These are phyloP conservation scores for Ips typographus DNA, from an alignment of 1,140 invertebrate species.

Conservation along the genomic window DNA sequence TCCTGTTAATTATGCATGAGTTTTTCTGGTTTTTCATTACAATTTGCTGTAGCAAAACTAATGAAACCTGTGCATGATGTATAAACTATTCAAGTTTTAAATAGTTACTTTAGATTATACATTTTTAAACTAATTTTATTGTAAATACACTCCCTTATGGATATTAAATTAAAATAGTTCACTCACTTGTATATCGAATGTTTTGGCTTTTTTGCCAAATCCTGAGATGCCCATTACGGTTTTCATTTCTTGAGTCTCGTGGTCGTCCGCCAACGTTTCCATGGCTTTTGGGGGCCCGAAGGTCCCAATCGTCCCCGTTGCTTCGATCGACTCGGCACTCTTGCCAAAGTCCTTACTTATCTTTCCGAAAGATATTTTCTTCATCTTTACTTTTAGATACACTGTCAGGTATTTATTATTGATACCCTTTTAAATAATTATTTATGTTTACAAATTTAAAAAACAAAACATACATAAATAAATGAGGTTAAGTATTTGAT, in stretches of 20 bases:
- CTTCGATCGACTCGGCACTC: conserved; percentile 37
- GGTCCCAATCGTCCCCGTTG: conserved; percentile 39
- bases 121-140: too few species aligned
- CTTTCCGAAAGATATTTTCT: conserved; percentile 62
- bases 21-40: too few species aligned
- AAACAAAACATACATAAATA: too few species aligned
- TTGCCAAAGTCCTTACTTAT: conserved; percentile 57
- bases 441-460: too few species aligned
- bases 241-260: conserved; percentile 66
- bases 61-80: too few species aligned
- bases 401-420: too few species aligned
- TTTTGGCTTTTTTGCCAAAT: conserved; percentile 78
- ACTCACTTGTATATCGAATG: conserved; percentile 66
- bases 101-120: too few species aligned
- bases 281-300: conserved; percentile 52
- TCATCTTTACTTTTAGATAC: conserved; percentile 20
- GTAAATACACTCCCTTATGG: too few species aligned
- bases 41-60: too few species aligned
- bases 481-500: too few species aligned
- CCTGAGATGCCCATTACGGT: conserved; percentile 73
- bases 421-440: too few species aligned
- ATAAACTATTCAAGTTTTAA: too few species aligned
- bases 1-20: conserved; percentile 32
- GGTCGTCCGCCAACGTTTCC: conserved; percentile 68
- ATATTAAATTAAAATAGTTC: not conserved